Base-by-base conservation (phyloP, 2,888 invertebrate genomes). In the Leptura quadrifasciata region DNA sequence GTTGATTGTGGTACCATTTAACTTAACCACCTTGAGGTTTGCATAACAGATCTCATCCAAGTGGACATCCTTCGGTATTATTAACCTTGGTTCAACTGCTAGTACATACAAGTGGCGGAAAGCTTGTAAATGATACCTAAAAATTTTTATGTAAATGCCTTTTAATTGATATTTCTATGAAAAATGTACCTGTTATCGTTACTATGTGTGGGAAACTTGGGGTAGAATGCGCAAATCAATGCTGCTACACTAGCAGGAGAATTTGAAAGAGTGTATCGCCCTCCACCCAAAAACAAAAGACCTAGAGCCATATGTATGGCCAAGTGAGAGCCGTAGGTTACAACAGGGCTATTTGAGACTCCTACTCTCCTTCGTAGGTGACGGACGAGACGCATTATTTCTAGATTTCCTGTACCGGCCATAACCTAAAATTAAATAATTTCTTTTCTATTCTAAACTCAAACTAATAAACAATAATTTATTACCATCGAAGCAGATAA, bases 221-320 rank as follows among this genome's bases (percentile, higher is more conserved):
- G 99, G 89, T 97, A 99, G 88, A 98, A 95, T 0, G 99, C 96
- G 83, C 97, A 96, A 57, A 99, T 91, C 77, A 99, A 90, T 0
- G 97, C 96, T 0, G 98, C 98, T 9, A 99, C 93, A 0, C 97
- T 94, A 47, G 94, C 93, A 1, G 97, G 95, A 1, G 95, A 93
- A 69, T 97, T 95, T 15, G 95, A 93, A 31, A 97, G 91, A 0
- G 96, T 95, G 80, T 94, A 97, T 80, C 97, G 93, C 0, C 99
- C 98, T 21, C 97, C 98, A 8, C 98, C 98, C 65, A 99, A 90
- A 89, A 98, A 98, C 57, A 98, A 90, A 79, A 99, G 92, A 0
- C 99, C 99, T 55, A 98, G 90, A 0, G 98, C 94, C 95, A 97
- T 96, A 88, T 98, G 98, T n/a, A 96, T 95, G 15, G 97, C 97